Evolutionary conservation across 2,888 invertebrate genomes (phyloP).

Genomic region (Diplolepis rosae): DNA sequence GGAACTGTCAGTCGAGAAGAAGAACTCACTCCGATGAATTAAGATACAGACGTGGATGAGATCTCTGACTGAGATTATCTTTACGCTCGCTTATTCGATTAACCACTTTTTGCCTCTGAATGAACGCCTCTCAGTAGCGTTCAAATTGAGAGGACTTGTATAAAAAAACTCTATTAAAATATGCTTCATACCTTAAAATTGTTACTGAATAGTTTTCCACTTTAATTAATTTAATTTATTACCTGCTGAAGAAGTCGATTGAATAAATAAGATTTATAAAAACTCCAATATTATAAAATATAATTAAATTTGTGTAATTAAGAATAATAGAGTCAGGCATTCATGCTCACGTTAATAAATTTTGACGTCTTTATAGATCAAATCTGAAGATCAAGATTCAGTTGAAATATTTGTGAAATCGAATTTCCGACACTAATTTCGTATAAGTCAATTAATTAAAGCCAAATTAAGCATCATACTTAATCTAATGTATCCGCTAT

Average conservation of each 20-base stretch:
- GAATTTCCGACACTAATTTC: conserved; percentile 15
- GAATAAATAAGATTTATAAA: neutral
- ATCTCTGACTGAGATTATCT: conserved; percentile 52
- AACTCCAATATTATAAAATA: neutral
- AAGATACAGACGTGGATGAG: conserved; percentile 49
- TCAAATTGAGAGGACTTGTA: conserved; percentile 39
- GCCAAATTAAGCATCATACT: conserved; percentile 24
- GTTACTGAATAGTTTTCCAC: neutral
- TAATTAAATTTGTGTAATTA: neutral
- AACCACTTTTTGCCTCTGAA: conserved; percentile 48
- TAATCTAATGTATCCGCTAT: neutral
- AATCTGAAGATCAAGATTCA: conserved; percentile 37
- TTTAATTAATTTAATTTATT: neutral
- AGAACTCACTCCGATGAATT: conserved; percentile 45
- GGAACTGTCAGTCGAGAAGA: conserved; percentile 50
- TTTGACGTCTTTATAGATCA: conserved; percentile 39
- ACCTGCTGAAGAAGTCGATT: too few relatives aligned
- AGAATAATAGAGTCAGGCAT: neutral
- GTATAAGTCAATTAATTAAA: conserved; percentile 27
- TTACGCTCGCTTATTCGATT: conserved; percentile 52
- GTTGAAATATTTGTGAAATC: conserved; percentile 47
- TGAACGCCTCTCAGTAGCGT: conserved; percentile 39
- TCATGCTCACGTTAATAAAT: conserved; percentile 44
- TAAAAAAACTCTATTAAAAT: neutral
- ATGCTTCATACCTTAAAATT: neutral